A percentile compares a stretch with the other conserved stretches of the same genome.
phyloP scores from a whole-genome alignment of 2,797 vertebrate genomes.

The Staurois parvus region DNA sequence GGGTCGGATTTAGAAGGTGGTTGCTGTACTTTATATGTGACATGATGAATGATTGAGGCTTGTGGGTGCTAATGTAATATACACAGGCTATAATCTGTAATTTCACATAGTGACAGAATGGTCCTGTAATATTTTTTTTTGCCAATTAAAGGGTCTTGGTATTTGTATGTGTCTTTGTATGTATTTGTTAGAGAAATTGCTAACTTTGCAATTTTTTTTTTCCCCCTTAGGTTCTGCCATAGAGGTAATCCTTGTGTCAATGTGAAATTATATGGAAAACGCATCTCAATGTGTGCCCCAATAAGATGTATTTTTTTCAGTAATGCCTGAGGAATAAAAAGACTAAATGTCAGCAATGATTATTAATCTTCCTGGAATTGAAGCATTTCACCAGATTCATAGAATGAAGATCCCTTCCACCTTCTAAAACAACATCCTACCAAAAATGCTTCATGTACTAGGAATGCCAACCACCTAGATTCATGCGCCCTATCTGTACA shows the following conservation, averaged over 20 bases:
- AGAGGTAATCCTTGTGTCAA: conserved; percentile 85
- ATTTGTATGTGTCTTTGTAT: no score
- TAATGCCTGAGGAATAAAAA: conserved; percentile 88
- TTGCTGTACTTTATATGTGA: no score
- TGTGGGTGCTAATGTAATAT: no score
- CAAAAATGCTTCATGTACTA: conserved; percentile 84
- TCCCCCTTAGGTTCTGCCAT: conserved; percentile 83
- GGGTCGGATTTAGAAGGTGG: no score
- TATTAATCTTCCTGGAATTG: conserved; percentile 88
- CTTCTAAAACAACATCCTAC: conserved; percentile 76
- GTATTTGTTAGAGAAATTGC: no score
- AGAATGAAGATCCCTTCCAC: conserved; percentile 87
- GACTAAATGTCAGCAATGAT: conserved; percentile 83
- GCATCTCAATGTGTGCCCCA: conserved; percentile 79
- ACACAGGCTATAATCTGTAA: no score
- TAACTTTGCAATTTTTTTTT: conserved; percentile 28
- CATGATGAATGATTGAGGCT: no score
- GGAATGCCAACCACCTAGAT: conserved; percentile 91
- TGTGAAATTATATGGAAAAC: conserved; percentile 86
- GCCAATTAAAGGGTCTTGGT: no score
- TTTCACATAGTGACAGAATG: no score
- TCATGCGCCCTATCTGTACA: conserved; percentile 92
- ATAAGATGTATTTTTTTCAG: conserved; percentile 79
- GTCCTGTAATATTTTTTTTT: no score
- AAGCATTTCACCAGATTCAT: conserved; percentile 80